Base-by-base conservation (phyloP, 2,113 vertebrate species). In the Xiphophorus hellerii region DNA sequence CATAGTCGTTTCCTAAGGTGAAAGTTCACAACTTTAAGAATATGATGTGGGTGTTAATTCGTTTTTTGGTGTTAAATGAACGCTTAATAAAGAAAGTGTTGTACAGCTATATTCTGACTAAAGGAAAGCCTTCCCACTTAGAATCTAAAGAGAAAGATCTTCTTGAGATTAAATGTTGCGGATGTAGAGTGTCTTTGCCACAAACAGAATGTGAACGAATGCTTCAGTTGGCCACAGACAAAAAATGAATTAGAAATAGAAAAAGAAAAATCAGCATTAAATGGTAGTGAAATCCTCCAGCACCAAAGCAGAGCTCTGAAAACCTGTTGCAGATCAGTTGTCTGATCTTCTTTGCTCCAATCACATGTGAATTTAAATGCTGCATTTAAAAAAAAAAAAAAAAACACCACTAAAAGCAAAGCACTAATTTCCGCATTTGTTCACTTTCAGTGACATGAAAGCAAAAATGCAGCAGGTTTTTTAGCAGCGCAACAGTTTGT, bases 401-500 rank as follows among this genome's bases (percentile, higher is more conserved):
- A 1, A 33, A 33, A 48, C 7, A 20, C 42, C 7, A 20, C 42
- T 7, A 7, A 20, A 20, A 7, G 44, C 44, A 48, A 48, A 48
- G 15, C 20, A 58, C 51, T 17, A n/a, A 58, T 58, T 58, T 58
- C 9, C 5, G 0, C 22, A 15, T 33, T 76, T 73, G 69, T 71
- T 66, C 35, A 61, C 29, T 17, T n/a, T 64, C 39, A 69, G 15
- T 67, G 6, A 15, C 64, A 77, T 66, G 63, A 37, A 69, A 62
- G 35, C 54, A 29, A 66, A 76, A 69, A 63, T 6, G 44, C 65
- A 76, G 66, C 31, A 77, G 31, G 69, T 51, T 76, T 51, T 76
- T 60, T 29, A 80, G 64, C 42, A 39, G 74, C 12, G 8, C 22
- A 58, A 25, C 25, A 58, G 51, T 58, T 58, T n/a, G 25, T 20